Base-by-base conservation (phyloP, 2,888 invertebrate genomes). In the Pycnomerus fuliginosus region DNA sequence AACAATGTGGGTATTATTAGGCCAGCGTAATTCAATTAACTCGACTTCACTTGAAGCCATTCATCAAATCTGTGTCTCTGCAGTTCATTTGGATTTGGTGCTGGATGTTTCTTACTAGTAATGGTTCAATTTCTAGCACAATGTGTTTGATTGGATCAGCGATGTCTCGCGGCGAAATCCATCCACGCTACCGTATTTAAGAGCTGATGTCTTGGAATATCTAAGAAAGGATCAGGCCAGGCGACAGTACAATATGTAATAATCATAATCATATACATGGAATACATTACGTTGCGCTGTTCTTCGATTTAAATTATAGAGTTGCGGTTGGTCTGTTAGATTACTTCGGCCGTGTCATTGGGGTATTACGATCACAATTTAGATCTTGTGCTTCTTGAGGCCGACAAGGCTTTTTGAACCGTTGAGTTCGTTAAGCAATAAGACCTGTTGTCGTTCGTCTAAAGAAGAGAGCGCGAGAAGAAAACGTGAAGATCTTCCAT, bases 1-100 rank as follows among this genome's bases (percentile, higher is more conserved):
- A 56, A 59, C 60, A 62, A 62, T 62, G 58, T 56, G 59, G 60
- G 60, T 58, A 60, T 58, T 55, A 60, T 58, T 58, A 57, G 50
- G 7, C 11, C n/a, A 23, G 55, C 42, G 54, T 59, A 61, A 60
- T 58, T 59, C 54, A 60, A 60, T 60, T 60, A 57, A 46, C 23
- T 24, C 27, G 28, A 15, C 25, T 34, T 28, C 16, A 34, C 34
- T 34, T 29, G 16, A 35, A 34, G 30, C 29, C 30, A 39, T 44
- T 39, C 30, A 39, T 33, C 34, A n/a, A n/a, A n/a, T n/a, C n/a
- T n/a, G n/a, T n/a, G n/a, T n/a, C n/a, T n/a, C n/a, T n/a, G 20
- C 5, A 20, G 8, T 20, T 20, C 20, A 5, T 20, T 8, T 8
- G 5, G 20, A 20, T 5, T 20, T 8, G 20, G 8, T 5, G 5